Base-by-base conservation (phyloP, 1,140 invertebrate genomes). In the Spodoptera litura region DNA sequence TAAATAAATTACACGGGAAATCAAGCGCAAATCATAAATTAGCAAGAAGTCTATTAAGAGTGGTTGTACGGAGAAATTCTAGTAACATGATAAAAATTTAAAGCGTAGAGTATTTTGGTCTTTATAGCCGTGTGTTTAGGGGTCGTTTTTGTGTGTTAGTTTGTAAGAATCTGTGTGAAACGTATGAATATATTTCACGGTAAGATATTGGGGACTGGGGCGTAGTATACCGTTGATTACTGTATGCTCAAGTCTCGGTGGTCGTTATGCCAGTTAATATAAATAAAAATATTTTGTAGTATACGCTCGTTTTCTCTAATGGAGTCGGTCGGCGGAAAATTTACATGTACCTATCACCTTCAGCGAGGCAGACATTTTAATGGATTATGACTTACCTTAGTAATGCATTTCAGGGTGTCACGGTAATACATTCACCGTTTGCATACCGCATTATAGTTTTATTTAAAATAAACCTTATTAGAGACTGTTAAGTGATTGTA, bases 111-210 rank as follows among this genome's bases (percentile, higher is more conserved):
- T 2, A 74, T 49, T 61, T 12, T 74, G 13, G 44, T 11, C 35
- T 61, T 44, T 74, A 61, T 27, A 2, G 0, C 6, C 3, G 27
- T 44, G 20, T 9, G 10, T 4, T n/a, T 74, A 74, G 38, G 49
- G 56, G 20, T 20, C 12, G 51, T 6, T 31, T 61, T 74, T 11
- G 38, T 20, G 56, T 49, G 55, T 27, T 51, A 11, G 15, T 74
- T 74, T 27, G 64, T 52, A 68, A 31, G 64, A 68, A 52, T 68
- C 20, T 59, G 71, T 61, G 35, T 55, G 70, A n/a, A 44, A 58
- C 51, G 58, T 77, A 77, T 77, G 75, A 77, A 77, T 77, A 77
- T 66, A 77, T 77, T 77, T 68, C 75, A 77, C 75, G 75, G 49
- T 77, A 56, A 77, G 52, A 44, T 58, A 77, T 77, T 51, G 62